phyloP scores from a whole-genome alignment of 2,113 vertebrate genomes.

The Amphiprion percula region DNA sequence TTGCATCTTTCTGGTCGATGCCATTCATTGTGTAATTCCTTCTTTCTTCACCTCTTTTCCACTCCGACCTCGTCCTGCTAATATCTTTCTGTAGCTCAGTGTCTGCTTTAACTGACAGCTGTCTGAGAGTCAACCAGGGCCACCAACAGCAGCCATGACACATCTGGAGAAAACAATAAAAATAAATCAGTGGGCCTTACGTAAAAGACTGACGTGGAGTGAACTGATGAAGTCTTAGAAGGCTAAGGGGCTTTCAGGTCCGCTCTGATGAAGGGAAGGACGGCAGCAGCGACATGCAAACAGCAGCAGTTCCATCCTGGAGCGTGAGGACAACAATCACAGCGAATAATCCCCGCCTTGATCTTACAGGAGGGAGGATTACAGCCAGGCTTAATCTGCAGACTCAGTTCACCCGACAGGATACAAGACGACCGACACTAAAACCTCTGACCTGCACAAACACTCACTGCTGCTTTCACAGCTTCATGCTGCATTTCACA shows the following conservation, averaged over 20 bases:
- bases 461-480: too few species aligned
- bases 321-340: slow-evolving; percentile 29
- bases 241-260: slow-evolving; percentile 15
- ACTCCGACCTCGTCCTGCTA: too few species aligned
- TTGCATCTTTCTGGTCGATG: too few species aligned
- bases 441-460: neutral
- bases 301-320: slow-evolving; percentile 8
- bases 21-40: too few species aligned
- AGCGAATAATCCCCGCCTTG: slow-evolving; percentile 45
- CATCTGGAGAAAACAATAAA: neutral
- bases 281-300: neutral
- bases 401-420: neutral
- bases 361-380: slow-evolving; percentile 48
- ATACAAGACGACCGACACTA: neutral
- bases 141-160: neutral
- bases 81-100: too few species aligned
- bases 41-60: too few species aligned
- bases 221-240: slow-evolving; percentile 6
- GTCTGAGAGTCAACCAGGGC: neutral
- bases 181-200: neutral
- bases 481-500: too few species aligned
- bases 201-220: neutral
- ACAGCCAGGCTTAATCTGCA: slow-evolving; percentile 22
- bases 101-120: neutral
- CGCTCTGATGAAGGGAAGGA: slow-evolving; percentile 4